phyloP scores from a whole-genome alignment of 2,797 vertebrate genomes.

The Pangasius mekongensis region DNA sequence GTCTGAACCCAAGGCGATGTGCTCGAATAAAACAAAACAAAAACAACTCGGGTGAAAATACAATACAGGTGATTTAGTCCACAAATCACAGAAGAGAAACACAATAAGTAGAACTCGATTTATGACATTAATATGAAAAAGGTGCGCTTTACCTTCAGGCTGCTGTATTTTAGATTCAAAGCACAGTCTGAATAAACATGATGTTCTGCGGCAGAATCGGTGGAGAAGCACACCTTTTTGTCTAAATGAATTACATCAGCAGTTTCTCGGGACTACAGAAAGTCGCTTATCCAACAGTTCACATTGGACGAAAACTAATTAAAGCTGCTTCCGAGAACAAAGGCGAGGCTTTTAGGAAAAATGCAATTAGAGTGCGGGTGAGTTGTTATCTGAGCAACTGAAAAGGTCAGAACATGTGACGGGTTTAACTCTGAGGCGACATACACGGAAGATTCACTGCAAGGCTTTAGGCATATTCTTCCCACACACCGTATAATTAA shows the following conservation, averaged over 20 bases:
- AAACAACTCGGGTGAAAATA: constrained; percentile 11
- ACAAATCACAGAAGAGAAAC: constrained; percentile 5
- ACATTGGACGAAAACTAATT: constrained; percentile 49
- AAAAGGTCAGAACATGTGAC: constrained; percentile 53
- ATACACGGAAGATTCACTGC: constrained; percentile 8
- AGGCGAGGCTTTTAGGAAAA: constrained; percentile 45
- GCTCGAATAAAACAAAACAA: background rate
- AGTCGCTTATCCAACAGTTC: constrained; percentile 55
- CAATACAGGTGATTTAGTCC: constrained; percentile 14
- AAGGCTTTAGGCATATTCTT: constrained; percentile 11
- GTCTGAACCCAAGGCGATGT: constrained; percentile 10
- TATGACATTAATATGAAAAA: constrained; percentile 30
- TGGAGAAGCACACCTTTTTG: constrained; percentile 14
- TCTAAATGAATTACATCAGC: constrained; percentile 35
- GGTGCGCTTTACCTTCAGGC: background rate
- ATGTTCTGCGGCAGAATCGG: background rate
- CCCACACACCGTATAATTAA: constrained; percentile 11
- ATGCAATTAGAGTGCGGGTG: constrained; percentile 46
- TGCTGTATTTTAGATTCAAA: constrained; percentile 27
- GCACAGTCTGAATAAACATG: constrained; percentile 28
- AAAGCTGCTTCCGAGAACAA: constrained; percentile 49
- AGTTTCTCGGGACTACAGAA: constrained; percentile 33
- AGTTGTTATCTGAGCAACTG: constrained; percentile 48
- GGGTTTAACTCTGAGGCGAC: constrained; percentile 43
- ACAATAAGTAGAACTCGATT: constrained; percentile 10